Conservation (phyloP, 2,888 invertebrate genomes). For the Eilema sororculum region DNA sequence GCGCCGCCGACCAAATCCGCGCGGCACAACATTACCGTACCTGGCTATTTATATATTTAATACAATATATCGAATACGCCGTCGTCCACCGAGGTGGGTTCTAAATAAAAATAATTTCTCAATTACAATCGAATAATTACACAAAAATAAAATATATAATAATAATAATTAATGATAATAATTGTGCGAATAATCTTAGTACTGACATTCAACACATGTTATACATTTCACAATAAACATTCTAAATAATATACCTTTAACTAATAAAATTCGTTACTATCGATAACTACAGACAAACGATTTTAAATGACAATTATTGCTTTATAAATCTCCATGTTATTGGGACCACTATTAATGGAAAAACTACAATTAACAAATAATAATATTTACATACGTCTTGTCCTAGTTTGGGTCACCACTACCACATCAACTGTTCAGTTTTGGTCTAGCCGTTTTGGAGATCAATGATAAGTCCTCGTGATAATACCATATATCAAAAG, state of each 20-base stretch:
- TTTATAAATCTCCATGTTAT: slow-evolving; percentile 65
- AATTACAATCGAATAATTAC: slow-evolving; percentile 42
- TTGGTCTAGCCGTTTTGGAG: not conserved
- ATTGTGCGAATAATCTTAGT: slow-evolving; percentile 69
- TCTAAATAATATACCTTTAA: slow-evolving; percentile 56
- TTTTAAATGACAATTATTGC: slow-evolving; percentile 76
- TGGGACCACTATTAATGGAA: slow-evolving; percentile 62
- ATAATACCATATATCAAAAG: not conserved
- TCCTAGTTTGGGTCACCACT: slow-evolving; percentile 26
- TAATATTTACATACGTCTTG: slow-evolving; percentile 48
- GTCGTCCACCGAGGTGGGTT: slow-evolving; percentile 39
- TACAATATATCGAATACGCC: slow-evolving; percentile 30
- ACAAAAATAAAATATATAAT: slow-evolving; percentile 46
- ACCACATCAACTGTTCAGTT: not conserved
- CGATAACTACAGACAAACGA: slow-evolving; percentile 62
- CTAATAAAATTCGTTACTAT: slow-evolving; percentile 70
- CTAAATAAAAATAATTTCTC: slow-evolving; percentile 37
- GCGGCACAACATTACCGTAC: not conserved
- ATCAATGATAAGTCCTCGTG: not conserved
- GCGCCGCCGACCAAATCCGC: slow-evolving; percentile 23
- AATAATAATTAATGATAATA: slow-evolving; percentile 47
- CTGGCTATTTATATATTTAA: slow-evolving; percentile 29
- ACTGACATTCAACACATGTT: slow-evolving; percentile 62
- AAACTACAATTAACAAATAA: slow-evolving; percentile 57
- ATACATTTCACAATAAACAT: slow-evolving; percentile 56